Evolutionary conservation across 2,797 vertebrate genomes (phyloP), one percentile per base, ranked within the genome.

Genomic region (Protonibea diacanthus): DNA sequence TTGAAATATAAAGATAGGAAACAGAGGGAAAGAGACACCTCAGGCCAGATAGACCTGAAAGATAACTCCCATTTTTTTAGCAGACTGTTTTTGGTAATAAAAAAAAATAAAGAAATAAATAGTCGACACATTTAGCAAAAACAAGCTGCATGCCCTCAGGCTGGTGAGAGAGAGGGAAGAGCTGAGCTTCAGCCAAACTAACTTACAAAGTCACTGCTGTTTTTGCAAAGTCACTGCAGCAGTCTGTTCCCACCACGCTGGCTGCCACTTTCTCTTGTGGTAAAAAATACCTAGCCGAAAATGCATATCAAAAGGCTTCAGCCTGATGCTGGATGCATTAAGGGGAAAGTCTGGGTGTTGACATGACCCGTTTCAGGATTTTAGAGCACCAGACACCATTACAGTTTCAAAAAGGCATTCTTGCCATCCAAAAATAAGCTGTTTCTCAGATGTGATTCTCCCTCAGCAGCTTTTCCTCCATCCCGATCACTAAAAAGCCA

Each of bases 181-280:
- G 38, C 52, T 45, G n/a, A 61, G 65, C 64, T 62, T 40, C 21
- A 51, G 57, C 55, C 53, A 78, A 71, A 66, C 40, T 11, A 45
- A 78, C 42, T 48, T 57, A 59, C 65, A 42, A 49, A 71, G 83
- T 81, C 75, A 85, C 51, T 59, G 67, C 45, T 42, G 40, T 61
- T 71, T 82, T 27, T 76, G 68, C 68, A 74, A 66, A 76, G 68
- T 87, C 85, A 83, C 56, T 53, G 70, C 76, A 59, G 61, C 69
- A 58, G 71, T 80, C 59, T 78, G 25, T 57, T 76, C 29, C 44
- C 13, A 1, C 42, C 21, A 55, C 27, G 53, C 52, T 40, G 5
- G 1, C 17, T 2, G 42, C 2, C 38, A 27, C 45, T 63, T 73
- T 51, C 23, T 62, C 74, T 62, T 40, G n/a, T 60, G 38, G 33